These are phyloP conservation scores for Drosophila sechellia DNA, from an alignment of 1,140 invertebrate species.

Conservation along the genomic window DNA sequence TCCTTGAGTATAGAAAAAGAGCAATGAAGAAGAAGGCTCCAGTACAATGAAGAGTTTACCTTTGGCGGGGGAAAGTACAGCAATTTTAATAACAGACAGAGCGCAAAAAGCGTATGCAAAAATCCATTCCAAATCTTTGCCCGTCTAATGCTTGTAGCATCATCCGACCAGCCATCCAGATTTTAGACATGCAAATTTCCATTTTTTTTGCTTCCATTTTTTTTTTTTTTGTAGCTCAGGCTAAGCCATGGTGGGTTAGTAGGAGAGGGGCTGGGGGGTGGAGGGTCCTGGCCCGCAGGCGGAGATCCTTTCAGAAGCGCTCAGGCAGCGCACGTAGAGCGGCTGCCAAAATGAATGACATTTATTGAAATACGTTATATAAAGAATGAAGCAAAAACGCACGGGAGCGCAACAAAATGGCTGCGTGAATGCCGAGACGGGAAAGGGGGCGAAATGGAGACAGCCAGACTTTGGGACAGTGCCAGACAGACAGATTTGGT, in stretches of 20 bases:
- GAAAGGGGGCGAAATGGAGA: slow-evolving; percentile 7
- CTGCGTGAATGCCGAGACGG: slow-evolving; percentile 29
- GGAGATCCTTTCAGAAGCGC: slow-evolving; percentile 61
- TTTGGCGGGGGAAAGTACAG: slow-evolving; percentile 27
- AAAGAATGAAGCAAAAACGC: slow-evolving; percentile 56
- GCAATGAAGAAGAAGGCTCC: background rate
- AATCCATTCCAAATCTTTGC: slow-evolving; percentile 74
- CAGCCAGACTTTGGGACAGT: slow-evolving; percentile 24
- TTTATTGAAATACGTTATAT: slow-evolving; percentile 77
- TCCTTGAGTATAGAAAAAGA: slow-evolving; percentile 1
- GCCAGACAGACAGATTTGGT: slow-evolving; percentile 27
- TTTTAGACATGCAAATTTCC: slow-evolving; percentile 67
- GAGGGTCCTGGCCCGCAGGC: slow-evolving; percentile 24
- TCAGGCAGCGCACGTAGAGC: slow-evolving; percentile 73
- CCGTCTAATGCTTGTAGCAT: slow-evolving; percentile 56
- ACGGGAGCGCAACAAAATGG: slow-evolving; percentile 67
- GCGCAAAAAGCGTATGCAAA: slow-evolving; percentile 63
- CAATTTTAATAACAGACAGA: slow-evolving; percentile 76
- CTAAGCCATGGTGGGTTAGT: slow-evolving; percentile 24
- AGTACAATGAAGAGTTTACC: slow-evolving; percentile 45
- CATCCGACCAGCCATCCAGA: slow-evolving; percentile 33
- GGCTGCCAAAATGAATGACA: slow-evolving; percentile 80
- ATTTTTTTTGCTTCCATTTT: slow-evolving; percentile 11
- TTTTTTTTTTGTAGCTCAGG: slow-evolving; percentile 14
- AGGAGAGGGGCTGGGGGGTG: background rate